A percentile compares a stretch with the other conserved stretches of the same genome.
These are phyloP conservation scores for Drosophila leonis DNA, from an alignment of 2,888 invertebrate species.

Conservation along the genomic window DNA sequence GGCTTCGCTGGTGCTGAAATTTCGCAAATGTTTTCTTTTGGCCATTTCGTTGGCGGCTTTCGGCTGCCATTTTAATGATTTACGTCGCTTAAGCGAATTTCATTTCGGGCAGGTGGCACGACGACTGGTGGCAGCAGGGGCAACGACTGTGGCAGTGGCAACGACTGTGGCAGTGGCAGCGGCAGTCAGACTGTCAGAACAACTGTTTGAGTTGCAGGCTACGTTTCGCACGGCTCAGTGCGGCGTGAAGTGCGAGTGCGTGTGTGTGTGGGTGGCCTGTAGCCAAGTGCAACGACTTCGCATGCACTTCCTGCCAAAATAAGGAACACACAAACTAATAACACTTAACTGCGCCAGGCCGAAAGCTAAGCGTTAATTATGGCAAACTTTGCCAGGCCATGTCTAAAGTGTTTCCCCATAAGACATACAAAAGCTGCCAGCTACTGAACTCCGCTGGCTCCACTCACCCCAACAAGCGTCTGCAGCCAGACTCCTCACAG, in stretches of 20 bases:
- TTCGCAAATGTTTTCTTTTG: conserved; percentile 73
- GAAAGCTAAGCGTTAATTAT: conserved; percentile 77
- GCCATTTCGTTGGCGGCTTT: conserved; percentile 63
- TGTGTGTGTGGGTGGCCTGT: conserved; percentile 22
- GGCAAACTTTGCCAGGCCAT: conserved; percentile 66
- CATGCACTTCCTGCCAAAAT: conserved; percentile 43
- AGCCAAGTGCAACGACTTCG: conserved; percentile 58
- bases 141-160: conserved; percentile 19
- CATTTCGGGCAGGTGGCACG: conserved; percentile 52
- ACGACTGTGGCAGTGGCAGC: conserved; percentile 13
- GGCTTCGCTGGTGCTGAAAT: conserved; percentile 77
- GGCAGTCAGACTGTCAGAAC: conserved; percentile 40
- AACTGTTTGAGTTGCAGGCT: conserved; percentile 55
- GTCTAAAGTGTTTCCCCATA: conserved; percentile 56
- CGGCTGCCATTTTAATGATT: conserved; percentile 71
- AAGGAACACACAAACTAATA: conserved; percentile 65
- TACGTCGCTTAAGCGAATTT: conserved; percentile 67
- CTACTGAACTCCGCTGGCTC: conserved; percentile 51
- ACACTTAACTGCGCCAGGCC: conserved; percentile 67
- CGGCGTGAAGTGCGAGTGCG: conserved; percentile 31
- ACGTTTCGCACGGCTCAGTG: conserved; percentile 10
- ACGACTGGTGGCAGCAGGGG: conserved; percentile 2
- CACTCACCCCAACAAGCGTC: not conserved
- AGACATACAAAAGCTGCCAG: conserved; percentile 66
- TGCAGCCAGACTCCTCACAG: not conserved